These are phyloP conservation scores for Pheosia gnoma DNA, from an alignment of 2,888 invertebrate species.

Conservation along the genomic window DNA sequence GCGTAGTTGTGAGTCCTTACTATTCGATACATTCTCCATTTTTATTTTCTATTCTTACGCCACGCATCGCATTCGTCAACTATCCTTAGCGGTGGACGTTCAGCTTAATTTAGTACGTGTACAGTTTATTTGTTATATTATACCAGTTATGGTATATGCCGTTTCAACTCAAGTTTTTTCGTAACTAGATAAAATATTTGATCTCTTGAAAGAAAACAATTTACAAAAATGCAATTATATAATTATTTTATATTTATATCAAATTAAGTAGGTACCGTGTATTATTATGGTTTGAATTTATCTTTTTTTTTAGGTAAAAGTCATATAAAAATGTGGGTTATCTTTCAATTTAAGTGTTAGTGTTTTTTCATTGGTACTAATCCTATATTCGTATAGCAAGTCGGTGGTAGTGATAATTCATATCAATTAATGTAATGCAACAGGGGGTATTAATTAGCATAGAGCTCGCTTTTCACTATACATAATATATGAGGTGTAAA, in stretches of 20 bases:
- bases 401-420: conserved; percentile 37
- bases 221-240: conserved; percentile 1
- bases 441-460: conserved; percentile 12
- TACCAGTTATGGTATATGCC: not conserved
- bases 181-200: conserved; percentile 3
- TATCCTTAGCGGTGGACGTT: no score
- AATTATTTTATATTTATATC: not conserved
- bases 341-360: not conserved
- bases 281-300: not conserved
- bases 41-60: no score
- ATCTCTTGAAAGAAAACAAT: conserved; percentile 1
- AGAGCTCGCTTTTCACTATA: no score
- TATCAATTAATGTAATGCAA: conserved; percentile 43
- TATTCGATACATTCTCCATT: no score
- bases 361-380: not conserved
- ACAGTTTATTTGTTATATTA: not conserved
- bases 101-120: not conserved
- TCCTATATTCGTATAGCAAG: conserved; percentile 1
- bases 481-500: no score
- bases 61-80: no score
- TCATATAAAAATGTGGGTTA: no score
- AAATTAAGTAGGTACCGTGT: not conserved
- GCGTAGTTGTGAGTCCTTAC: no score
- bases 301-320: not conserved
- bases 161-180: not conserved